Conservation (phyloP, 2,888 invertebrate genomes). For the Epinotia ramella region DNA sequence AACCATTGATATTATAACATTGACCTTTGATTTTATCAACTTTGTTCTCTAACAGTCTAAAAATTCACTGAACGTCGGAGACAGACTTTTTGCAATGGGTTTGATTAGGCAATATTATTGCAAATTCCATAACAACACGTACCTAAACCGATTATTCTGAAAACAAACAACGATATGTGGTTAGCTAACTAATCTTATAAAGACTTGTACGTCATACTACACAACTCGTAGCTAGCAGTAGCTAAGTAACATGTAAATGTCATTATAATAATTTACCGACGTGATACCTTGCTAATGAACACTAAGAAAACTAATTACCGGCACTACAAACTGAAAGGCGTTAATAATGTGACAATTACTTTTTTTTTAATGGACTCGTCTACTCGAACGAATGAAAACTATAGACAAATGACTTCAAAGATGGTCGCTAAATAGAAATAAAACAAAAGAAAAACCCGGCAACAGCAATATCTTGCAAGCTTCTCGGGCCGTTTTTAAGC, state of each 20-base stretch:
- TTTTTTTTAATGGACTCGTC: constrained; percentile 34
- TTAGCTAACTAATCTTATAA: constrained; percentile 14
- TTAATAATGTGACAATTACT: constrained; percentile 35
- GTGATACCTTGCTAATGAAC: background rate
- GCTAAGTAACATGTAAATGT: constrained; percentile 15
- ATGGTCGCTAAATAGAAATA: constrained; percentile 47
- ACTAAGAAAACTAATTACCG: constrained; percentile 36
- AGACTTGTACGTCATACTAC: background rate
- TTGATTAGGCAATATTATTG: too few relatives aligned
- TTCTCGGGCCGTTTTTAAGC: constrained; percentile 58
- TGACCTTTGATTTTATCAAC: too few relatives aligned
- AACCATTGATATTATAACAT: too few relatives aligned
- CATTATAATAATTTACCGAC: constrained; percentile 19
- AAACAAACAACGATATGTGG: background rate
- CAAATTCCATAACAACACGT: background rate
- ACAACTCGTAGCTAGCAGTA: constrained; percentile 1
- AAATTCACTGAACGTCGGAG: too few relatives aligned
- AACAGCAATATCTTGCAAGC: constrained; percentile 62
- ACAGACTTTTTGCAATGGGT: too few relatives aligned
- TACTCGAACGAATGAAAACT: constrained; percentile 19
- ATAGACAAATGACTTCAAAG: constrained; percentile 27
- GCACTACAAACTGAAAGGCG: constrained; percentile 31
- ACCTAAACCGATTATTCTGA: background rate
- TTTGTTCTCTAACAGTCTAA: too few relatives aligned
- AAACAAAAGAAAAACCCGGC: constrained; percentile 64